Conservation (phyloP, 2,888 invertebrate species). For the Creontiades dilutus region DNA sequence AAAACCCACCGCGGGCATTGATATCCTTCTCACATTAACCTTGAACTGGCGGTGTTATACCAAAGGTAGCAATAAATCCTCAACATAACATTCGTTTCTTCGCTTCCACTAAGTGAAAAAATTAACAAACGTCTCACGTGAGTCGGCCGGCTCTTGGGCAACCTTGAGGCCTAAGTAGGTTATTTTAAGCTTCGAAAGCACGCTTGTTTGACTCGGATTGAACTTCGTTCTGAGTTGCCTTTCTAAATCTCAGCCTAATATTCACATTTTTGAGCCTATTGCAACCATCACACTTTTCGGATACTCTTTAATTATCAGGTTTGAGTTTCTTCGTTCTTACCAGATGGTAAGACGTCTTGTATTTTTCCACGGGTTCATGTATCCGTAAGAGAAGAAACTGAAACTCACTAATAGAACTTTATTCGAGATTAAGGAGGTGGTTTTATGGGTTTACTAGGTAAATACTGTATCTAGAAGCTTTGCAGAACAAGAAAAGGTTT, state of each 20-base stretch:
- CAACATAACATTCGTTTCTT: neutral
- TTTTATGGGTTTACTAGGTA: no score
- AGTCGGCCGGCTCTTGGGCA: slow-evolving; percentile 18
- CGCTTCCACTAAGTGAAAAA: slow-evolving; percentile 4
- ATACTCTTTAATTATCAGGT: no score
- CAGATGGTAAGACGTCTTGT: no score
- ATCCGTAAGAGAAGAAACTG: no score
- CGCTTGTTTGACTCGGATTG: neutral
- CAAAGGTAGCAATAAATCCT: slow-evolving; percentile 8
- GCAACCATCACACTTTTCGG: no score
- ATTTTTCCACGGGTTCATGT: no score
- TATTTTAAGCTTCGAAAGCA: slow-evolving; percentile 26
- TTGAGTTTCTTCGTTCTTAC: no score
- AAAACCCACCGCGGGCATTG: no score
- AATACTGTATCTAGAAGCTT: no score
- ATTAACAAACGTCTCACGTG: slow-evolving; percentile 50
- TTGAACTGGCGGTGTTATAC: slow-evolving; percentile 25
- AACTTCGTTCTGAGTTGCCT: neutral
- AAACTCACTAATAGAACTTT: no score
- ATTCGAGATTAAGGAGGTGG: no score
- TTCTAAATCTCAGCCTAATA: neutral
- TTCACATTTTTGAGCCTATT: neutral
- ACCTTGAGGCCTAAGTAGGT: slow-evolving; percentile 29
- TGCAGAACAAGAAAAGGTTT: no score
- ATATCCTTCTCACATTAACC: neutral